These are phyloP conservation scores for Onthophagus sagittarius DNA, from an alignment of 2,888 invertebrate species.

Conservation along the genomic window DNA sequence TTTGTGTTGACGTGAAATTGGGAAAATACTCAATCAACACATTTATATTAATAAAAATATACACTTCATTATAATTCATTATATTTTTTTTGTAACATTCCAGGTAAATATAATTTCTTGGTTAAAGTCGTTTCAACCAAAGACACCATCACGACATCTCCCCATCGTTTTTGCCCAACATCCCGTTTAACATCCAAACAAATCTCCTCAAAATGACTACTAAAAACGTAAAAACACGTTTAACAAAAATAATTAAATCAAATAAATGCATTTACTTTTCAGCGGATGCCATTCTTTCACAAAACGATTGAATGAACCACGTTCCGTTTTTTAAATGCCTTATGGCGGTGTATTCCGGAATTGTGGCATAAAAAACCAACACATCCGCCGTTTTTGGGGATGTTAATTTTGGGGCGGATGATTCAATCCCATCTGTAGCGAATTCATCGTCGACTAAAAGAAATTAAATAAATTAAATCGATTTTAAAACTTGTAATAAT, in stretches of 20 bases:
- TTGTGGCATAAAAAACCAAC: conserved; percentile 41
- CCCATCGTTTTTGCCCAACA: not conserved
- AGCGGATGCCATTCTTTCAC: conserved; percentile 37
- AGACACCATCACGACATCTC: not conserved
- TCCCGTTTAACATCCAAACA: conserved; percentile 19
- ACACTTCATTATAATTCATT: no score
- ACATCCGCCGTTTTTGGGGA: conserved; percentile 36
- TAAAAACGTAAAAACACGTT: conserved; percentile 21
- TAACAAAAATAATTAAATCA: not conserved
- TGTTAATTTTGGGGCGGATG: conserved; percentile 1
- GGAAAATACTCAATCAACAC: no score
- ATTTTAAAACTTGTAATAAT: not conserved
- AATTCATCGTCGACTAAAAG: conserved; percentile 27
- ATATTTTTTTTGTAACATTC: not conserved
- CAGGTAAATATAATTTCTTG: not conserved
- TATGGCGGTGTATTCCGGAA: conserved; percentile 43
- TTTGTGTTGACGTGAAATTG: no score
- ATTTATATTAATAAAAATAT: no score
- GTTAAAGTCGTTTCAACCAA: not conserved
- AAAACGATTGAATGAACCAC: conserved; percentile 45
- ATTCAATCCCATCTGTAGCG: conserved; percentile 18
- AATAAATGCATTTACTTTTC: conserved; percentile 10
- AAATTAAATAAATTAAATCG: conserved; percentile 7
- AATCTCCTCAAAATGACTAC: conserved; percentile 39
- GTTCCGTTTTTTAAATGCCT: conserved; percentile 39